Conservation (phyloP, 2,797 vertebrate species). For the Vespertilio murinus region DNA sequence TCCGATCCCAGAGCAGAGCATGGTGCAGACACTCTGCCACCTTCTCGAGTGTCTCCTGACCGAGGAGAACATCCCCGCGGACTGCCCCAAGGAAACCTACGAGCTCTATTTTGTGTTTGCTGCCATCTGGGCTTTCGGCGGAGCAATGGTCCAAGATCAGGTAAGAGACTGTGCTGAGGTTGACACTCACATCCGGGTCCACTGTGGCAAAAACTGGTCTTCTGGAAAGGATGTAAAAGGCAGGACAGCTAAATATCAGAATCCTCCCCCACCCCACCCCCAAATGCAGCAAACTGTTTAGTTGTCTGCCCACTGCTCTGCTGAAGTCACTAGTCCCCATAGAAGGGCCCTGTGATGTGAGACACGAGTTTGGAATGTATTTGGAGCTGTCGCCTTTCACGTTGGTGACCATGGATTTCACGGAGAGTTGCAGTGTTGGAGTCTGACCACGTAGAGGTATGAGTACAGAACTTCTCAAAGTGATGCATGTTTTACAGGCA, state of each 20-base stretch:
- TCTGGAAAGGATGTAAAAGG: background rate
- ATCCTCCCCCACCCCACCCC: background rate
- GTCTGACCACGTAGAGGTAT: background rate
- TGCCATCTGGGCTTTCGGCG: slow-evolving; percentile 96
- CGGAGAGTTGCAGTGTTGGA: background rate
- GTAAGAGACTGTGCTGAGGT: slow-evolving; percentile 80
- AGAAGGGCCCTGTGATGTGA: background rate
- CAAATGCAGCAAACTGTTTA: background rate
- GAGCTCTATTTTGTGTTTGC: slow-evolving; percentile 98
- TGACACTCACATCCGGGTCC: background rate
- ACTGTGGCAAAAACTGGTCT: background rate
- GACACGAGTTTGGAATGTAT: background rate
- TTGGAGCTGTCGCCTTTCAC: background rate
- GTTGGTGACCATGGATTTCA: background rate
- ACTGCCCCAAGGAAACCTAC: slow-evolving; percentile 93
- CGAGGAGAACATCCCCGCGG: slow-evolving; percentile 88
- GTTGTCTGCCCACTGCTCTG: background rate
- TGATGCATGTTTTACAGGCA: background rate
- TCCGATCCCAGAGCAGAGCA: slow-evolving; percentile 93
- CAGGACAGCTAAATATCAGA: background rate
- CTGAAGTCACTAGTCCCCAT: background rate
- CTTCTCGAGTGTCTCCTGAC: slow-evolving; percentile 95
- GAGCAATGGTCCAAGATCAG: slow-evolving; percentile 95
- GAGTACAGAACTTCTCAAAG: background rate
- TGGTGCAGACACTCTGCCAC: slow-evolving; percentile 94